A percentile compares a stretch with the other conserved stretches of the same genome.
These are phyloP conservation scores for Hemicrepidius hirtus DNA, from an alignment of 2,888 invertebrate species.

Conservation along the genomic window DNA sequence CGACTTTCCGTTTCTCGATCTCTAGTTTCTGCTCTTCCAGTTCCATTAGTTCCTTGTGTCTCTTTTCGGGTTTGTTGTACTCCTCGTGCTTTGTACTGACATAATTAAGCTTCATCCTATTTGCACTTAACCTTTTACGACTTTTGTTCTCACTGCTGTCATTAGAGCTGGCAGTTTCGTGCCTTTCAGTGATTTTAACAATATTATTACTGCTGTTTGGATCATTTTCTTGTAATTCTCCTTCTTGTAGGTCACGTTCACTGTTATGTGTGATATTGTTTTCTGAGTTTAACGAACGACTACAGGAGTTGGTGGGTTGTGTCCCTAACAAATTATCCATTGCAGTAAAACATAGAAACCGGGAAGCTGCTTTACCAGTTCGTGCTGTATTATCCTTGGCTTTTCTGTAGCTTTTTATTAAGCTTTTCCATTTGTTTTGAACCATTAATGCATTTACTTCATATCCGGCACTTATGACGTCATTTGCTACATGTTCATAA, in stretches of 20 bases:
- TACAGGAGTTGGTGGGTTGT: conserved; percentile 11
- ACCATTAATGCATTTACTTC: conserved; percentile 6
- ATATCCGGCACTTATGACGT: conserved; percentile 22
- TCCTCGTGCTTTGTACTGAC: not conserved
- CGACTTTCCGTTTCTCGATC: not conserved
- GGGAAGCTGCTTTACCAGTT: conserved; percentile 26
- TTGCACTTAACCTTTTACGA: not conserved
- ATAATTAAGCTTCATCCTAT: not conserved
- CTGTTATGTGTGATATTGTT: too few species aligned
- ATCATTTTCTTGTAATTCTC: not conserved
- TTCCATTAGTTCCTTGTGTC: not conserved
- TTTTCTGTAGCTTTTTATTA: conserved; percentile 35
- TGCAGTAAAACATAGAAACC: conserved; percentile 40
- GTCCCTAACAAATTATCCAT: conserved; percentile 26
- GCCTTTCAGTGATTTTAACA: too few species aligned
- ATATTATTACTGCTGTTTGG: conserved; percentile 21
- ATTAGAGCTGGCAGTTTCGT: not conserved
- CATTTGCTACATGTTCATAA: conserved; percentile 38
- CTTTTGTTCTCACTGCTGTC: not conserved
- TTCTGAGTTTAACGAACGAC: conserved; percentile 8
- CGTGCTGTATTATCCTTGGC: conserved; percentile 32
- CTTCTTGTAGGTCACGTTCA: too few species aligned
- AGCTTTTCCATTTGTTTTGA: conserved; percentile 39
- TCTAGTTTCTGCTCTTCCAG: not conserved
- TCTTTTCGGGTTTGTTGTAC: not conserved